Percentiles rank a stretch among this genome's conserved stretches.
These are phyloP conservation scores for Sitophilus oryzae DNA, from an alignment of 1,140 invertebrate genomes.

Conservation along the genomic window DNA sequence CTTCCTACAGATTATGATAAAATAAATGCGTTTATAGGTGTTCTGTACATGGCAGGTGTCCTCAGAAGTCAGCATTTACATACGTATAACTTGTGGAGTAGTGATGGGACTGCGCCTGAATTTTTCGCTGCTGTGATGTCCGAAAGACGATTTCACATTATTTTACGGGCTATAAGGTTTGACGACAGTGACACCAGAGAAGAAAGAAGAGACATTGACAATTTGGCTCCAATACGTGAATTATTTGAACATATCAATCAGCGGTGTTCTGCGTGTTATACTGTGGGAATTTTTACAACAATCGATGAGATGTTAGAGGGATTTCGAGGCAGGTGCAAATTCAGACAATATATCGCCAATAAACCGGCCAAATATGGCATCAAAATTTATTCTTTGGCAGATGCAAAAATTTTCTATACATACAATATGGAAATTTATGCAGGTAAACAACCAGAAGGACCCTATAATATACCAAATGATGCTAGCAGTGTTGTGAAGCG, in stretches of 20 bases:
- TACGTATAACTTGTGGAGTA: too few species aligned
- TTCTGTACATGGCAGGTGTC: too few species aligned
- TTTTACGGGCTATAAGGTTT: conserved; percentile 47
- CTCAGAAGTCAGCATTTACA: too few species aligned
- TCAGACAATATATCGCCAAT: conserved; percentile 16
- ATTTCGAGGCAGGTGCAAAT: conserved; percentile 20
- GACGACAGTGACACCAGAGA: conserved; percentile 40
- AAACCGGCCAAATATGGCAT: conserved; percentile 38
- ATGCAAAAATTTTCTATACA: conserved; percentile 34
- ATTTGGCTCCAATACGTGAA: conserved; percentile 14
- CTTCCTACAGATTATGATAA: too few species aligned
- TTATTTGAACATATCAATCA: conserved; percentile 27
- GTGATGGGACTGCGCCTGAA: conserved; percentile 44
- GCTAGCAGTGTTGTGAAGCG: background rate
- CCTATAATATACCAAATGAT: conserved; percentile 18
- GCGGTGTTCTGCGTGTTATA: conserved; percentile 23
- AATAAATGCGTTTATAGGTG: too few species aligned
- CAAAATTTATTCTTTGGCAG: conserved; percentile 37
- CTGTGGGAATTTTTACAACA: conserved; percentile 26
- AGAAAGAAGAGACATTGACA: conserved; percentile 31
- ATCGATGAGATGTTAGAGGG: conserved; percentile 19
- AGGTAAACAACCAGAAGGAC: conserved; percentile 33
- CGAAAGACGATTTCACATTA: conserved; percentile 46
- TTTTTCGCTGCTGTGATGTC: conserved; percentile 46
- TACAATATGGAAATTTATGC: too few species aligned